Base-by-base conservation (phyloP, 2,113 vertebrate species). In the Tragelaphus imberbis region DNA sequence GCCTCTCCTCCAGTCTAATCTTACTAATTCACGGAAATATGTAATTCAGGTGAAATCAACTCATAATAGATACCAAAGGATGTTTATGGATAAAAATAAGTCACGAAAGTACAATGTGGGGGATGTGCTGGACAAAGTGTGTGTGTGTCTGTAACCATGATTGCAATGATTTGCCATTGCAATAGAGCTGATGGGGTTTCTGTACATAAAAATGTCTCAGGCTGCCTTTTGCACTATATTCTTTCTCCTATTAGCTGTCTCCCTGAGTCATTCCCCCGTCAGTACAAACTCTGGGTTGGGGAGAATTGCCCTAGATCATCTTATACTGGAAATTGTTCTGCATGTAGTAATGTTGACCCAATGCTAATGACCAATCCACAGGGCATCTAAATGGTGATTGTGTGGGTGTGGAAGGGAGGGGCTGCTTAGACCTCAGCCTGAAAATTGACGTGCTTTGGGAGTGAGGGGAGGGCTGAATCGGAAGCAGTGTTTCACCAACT, bases 331-430 rank as follows among this genome's bases (percentile, higher is more conserved):
- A 58, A 82, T 51, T 77, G 55, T 49, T 77, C 56, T 59, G 30
- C 49, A 28, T 6, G 25, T 8, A 51, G 25, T 59, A 71, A 51
- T 7, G 30, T 92, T 8, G 51, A 15, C 33, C 13, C 81, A 13
- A 0, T 28, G 51, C 21, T 44, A 44, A 44, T 80, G 77, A 80
- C 40, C 44, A 47, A 47, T 79, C n/a, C 55, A 71, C n/a, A 59
- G 33, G 81, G 30, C 25, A 49, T 4, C 33, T 40, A 13, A 58
- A 19, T 21, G 9, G 9, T 4, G 71, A 33, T 16, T 40, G 6
- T 1, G 8, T 10, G 56, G 17, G 14, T 59, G 9, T 23, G 6
- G 28, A 4, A 2, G 25, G 12, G 55, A 23, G 11, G 2, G 8
- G 27, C 6, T n/a, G 2, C 47, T 86, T 19, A 19, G 30, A 33